phyloP scores from a whole-genome alignment of 2,797 vertebrate genomes.

The Harpagifer antarcticus region DNA sequence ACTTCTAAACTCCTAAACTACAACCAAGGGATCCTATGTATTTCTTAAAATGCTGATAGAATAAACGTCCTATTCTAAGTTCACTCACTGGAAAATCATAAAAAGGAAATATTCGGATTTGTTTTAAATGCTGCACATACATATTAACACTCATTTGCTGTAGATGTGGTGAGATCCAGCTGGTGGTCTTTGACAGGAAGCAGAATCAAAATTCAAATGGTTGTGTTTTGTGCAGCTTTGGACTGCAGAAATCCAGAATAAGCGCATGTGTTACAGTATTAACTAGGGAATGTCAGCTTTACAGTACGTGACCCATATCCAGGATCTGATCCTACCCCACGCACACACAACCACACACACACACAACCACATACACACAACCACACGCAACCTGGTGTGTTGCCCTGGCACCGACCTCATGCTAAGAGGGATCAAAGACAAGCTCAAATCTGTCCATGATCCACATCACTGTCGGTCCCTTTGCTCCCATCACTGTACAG shows the following conservation, averaged over 20 bases:
- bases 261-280: conserved; percentile 32
- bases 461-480: conserved; percentile 41
- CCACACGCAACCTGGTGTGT: conserved; percentile 41
- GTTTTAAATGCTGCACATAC: neutral
- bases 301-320: conserved; percentile 66
- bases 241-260: conserved; percentile 11
- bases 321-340: conserved; percentile 36
- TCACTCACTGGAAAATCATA: neutral
- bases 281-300: conserved; percentile 38
- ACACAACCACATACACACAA: conserved; percentile 26
- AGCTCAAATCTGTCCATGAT: conserved; percentile 75
- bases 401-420: conserved; percentile 34
- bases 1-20: too few relatives aligned
- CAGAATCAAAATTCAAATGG: neutral
- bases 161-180: neutral
- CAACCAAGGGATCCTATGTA: neutral
- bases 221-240: neutral
- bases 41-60: neutral
- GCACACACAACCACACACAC: conserved; percentile 1
- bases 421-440: conserved; percentile 68
- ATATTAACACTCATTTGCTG: neutral
- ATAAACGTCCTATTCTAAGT: neutral
- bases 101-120: too few relatives aligned
- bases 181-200: neutral
- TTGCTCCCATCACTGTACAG: conserved; percentile 50